These are phyloP conservation scores for Drosophila austrosaltans DNA, from an alignment of 2,888 invertebrate genomes.

Conservation along the genomic window DNA sequence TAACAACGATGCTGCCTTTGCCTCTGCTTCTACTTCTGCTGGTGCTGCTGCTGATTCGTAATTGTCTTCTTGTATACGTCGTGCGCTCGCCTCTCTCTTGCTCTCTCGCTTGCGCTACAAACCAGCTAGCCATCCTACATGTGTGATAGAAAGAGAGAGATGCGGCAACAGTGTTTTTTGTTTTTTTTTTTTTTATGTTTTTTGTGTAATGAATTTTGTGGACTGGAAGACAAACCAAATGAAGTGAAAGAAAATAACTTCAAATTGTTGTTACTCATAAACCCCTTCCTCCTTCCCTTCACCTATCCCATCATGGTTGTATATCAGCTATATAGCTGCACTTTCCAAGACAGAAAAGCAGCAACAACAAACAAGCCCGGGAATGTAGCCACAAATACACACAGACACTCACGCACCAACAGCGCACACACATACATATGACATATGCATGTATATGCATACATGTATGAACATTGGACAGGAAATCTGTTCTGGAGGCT, in stretches of 20 bases:
- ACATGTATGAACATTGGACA: constrained; percentile 52
- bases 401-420: constrained; percentile 7
- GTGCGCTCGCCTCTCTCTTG: constrained; percentile 47
- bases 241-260: background rate
- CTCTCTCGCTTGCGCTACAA: constrained; percentile 27
- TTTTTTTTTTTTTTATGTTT: constrained; percentile 17
- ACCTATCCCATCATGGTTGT: background rate
- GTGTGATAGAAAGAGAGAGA: constrained; percentile 36
- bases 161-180: constrained; percentile 44
- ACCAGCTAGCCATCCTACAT: constrained; percentile 30
- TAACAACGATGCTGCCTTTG: constrained; percentile 57
- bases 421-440: constrained; percentile 21
- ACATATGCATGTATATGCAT: constrained; percentile 10
- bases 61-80: constrained; percentile 74
- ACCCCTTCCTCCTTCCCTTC: background rate
- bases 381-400: constrained; percentile 50
- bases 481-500: constrained; percentile 60
- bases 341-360: constrained; percentile 17
- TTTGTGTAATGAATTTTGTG: constrained; percentile 34
- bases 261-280: background rate
- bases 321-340: constrained; percentile 13
- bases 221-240: constrained; percentile 10
- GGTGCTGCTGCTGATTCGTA: constrained; percentile 67
- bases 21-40: constrained; percentile 54
- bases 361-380: constrained; percentile 51